These are phyloP conservation scores for Catamblyrhynchus diadema DNA, from an alignment of 2,797 vertebrate genomes.

Conservation along the genomic window DNA sequence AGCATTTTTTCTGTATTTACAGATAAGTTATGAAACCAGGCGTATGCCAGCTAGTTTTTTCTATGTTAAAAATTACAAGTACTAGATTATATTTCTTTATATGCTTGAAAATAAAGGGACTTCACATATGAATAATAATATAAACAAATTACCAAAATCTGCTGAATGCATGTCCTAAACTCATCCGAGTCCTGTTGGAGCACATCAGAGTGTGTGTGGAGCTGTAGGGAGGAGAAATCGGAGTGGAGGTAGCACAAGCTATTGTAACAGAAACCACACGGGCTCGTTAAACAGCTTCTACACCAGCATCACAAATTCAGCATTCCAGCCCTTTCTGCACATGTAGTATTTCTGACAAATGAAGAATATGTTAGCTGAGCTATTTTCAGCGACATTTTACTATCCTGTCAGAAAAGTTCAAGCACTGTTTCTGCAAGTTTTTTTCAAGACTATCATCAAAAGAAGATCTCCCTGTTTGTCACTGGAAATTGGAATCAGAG, in stretches of 20 bases:
- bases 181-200: not conserved
- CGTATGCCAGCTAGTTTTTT: not conserved
- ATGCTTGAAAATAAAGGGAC: not conserved
- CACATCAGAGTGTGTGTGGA: not conserved
- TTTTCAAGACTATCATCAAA: not conserved
- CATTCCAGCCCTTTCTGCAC: not conserved
- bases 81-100: not conserved
- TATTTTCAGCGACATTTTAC: constrained; percentile 18
- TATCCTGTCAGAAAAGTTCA: not conserved
- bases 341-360: not conserved
- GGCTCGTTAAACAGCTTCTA: not conserved
- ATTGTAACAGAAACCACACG: not conserved
- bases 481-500: not conserved
- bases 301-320: not conserved
- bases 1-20: constrained; percentile 34
- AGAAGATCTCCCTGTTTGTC: not conserved
- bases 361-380: not conserved
- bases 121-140: not conserved
- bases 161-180: not conserved
- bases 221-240: not conserved
- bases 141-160: not conserved
- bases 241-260: not conserved
- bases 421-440: not conserved
- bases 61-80: not conserved
- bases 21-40: constrained; percentile 30